Evolutionary conservation across 2,888 invertebrate species (phyloP), one percentile per base, ranked within the genome.

Genomic region (Habrosyne pyritoides): DNA sequence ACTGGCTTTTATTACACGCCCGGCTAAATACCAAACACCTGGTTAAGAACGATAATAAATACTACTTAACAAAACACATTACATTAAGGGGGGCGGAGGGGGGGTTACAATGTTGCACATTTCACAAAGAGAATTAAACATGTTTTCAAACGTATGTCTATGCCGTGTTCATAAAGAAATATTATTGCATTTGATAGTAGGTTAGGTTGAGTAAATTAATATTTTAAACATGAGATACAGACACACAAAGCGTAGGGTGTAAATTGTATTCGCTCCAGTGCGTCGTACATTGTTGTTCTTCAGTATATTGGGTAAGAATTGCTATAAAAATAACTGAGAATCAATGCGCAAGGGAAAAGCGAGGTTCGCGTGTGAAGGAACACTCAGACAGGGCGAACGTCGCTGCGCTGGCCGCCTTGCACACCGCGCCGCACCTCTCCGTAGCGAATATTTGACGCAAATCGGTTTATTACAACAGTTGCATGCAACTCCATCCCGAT

Each of bases 271-370:
- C 59, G 67, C 61, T 62, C 54, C 61, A 60, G 53, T 48, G 63
- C 53, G 36, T 53, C 30, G 14, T 28, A 60, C 60, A 63, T 47
- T 61, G 60, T 63, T 61, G 58, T 57, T 53, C 57, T 63, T 65
- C 57, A 58, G 54, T 63, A 59, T 72, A 70, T 67, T 65, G 60
- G 61, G 59, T 65, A 68, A 66, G 55, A 53, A 55, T 62, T 61
- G 54, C 51, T 61, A 72, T 71, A 71, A 69, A 75, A 74, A 77
- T 75, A 73, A 60, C 67, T 69, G 56, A 53, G 55, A 69, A 61
- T 63, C 64, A 65, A 63, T 66, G 55, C 56, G 54, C 56, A 26
- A 63, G 65, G 63, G 64, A 66, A 74, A 66, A 67, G 60, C 58
- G 59, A 57, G 54, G 61, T 64, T 78, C 68, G 74, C 76, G 76